Conservation (phyloP, 2,888 invertebrate genomes). For the Seira ritae region DNA sequence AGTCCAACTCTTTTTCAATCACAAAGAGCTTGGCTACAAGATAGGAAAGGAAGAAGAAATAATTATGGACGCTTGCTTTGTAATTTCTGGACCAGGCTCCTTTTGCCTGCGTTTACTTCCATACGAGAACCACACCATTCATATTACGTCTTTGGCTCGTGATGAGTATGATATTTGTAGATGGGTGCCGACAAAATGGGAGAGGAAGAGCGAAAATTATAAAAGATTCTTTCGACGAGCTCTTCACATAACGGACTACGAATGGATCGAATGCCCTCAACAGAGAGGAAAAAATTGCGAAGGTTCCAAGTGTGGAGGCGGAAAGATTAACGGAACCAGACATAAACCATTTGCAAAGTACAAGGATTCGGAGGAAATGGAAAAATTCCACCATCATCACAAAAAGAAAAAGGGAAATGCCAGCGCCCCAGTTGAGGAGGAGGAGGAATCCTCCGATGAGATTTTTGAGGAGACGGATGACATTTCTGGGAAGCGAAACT, state of each 20-base stretch:
- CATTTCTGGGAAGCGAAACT: no score
- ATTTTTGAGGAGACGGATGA: neutral
- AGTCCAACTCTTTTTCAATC: neutral
- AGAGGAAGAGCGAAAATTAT: neutral
- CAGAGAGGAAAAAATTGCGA: neutral
- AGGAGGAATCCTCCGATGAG: neutral
- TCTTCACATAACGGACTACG: neutral
- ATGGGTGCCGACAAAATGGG: constrained; percentile 8
- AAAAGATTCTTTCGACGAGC: constrained; percentile 17
- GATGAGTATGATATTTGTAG: constrained; percentile 28
- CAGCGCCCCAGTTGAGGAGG: no score
- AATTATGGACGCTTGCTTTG: constrained; percentile 34
- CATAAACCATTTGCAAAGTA: constrained; percentile 12
- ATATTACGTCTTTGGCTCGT: neutral
- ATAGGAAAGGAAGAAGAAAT: constrained; percentile 24
- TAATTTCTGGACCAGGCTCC: constrained; percentile 30
- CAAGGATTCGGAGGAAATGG: neutral
- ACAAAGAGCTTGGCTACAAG: constrained; percentile 18
- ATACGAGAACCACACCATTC: neutral
- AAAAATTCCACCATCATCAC: no score
- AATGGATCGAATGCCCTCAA: constrained; percentile 36
- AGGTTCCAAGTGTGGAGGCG: neutral
- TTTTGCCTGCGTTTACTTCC: constrained; percentile 7
- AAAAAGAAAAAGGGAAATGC: constrained; percentile 5
- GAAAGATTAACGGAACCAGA: neutral